Evolutionary conservation across 2,797 vertebrate species (phyloP), one percentile per base, ranked within the genome.

Genomic region (Diglossa cyanea): DNA sequence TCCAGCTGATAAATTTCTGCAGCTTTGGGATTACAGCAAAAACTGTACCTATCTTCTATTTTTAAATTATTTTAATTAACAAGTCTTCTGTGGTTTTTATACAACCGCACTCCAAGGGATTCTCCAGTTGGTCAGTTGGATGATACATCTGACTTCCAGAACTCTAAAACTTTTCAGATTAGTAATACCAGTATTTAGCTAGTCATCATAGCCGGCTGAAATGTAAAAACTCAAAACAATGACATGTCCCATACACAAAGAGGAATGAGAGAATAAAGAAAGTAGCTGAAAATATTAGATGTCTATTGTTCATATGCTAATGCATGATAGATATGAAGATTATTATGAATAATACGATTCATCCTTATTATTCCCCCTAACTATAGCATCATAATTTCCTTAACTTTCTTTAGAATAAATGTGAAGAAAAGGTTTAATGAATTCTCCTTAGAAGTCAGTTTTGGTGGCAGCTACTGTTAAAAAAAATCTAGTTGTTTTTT

Each of bases 291-390:
- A 94, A 93, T 92, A 85, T 83, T 60, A 91, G 45, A 65, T 73
- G 8, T 25, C 54, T 91, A 77, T 91, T 91, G 45, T 90, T 82
- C 78, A 39, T 80, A 51, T 94, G 91, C 25, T 92, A 95, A 93
- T 75, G 26, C 21, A 78, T 1, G 2, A 53, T 40, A 83, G 87
- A 75, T 91, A 88, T 48, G 39, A 89, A 94, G 61, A 81, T 91
- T 89, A 86, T 96, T 92, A 61, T 88, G 73, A 94, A 58, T 48
- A 96, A 20, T 68, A 54, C 19, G 86, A 54, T 88, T 94, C 42
- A 90, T 57, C 68, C 45, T 88, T 95, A 57, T 93, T 77, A 78
- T 83, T 24, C 45, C 17, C 25, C 37, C 54, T 87, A 92, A 86
- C 31, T 78, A 77, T 61, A 83, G 47, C 40, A 68, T 58, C 26